A percentile compares a stretch with the other conserved stretches of the same genome.
Conservation (phyloP, 2,888 invertebrate genomes). For the Protophormia terraenovae region DNA sequence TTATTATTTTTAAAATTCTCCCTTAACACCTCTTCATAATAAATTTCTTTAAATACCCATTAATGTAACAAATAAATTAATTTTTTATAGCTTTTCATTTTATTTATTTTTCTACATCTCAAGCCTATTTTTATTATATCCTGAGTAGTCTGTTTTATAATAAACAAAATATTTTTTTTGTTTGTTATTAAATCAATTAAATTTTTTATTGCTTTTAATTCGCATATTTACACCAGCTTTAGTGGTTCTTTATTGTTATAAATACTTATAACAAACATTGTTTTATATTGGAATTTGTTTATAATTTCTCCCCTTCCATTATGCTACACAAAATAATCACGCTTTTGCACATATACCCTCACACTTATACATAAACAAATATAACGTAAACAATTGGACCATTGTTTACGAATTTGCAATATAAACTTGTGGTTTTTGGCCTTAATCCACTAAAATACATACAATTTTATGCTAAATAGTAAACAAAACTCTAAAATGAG, state of each 20-base stretch:
- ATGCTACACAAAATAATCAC: not conserved
- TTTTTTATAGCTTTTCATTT: not conserved
- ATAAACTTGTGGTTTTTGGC: conserved; percentile 49
- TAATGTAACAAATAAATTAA: too few relatives aligned
- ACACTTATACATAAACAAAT: not conserved
- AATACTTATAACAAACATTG: not conserved
- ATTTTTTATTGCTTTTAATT: not conserved
- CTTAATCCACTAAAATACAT: conserved; percentile 52
- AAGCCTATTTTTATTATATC: too few relatives aligned
- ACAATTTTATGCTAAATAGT: conserved; percentile 22
- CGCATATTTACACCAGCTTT: not conserved
- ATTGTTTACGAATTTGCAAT: conserved; percentile 39
- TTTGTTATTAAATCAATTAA: conserved; percentile 20
- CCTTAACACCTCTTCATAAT: too few relatives aligned
- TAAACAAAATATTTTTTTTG: not conserved
- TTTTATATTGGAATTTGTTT: not conserved
- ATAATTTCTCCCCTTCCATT: not conserved
- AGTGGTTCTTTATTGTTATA: not conserved
- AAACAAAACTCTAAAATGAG: conserved; percentile 19
- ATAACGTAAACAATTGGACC: conserved; percentile 8
- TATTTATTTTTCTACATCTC: not conserved
- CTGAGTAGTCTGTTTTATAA: not conserved
- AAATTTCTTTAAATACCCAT: too few relatives aligned
- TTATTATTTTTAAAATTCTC: too few relatives aligned
- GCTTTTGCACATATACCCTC: not conserved